A percentile compares a stretch with the other conserved stretches of the same genome.
These are phyloP conservation scores for Venturia canescens DNA, from an alignment of 1,140 invertebrate species.

Conservation along the genomic window DNA sequence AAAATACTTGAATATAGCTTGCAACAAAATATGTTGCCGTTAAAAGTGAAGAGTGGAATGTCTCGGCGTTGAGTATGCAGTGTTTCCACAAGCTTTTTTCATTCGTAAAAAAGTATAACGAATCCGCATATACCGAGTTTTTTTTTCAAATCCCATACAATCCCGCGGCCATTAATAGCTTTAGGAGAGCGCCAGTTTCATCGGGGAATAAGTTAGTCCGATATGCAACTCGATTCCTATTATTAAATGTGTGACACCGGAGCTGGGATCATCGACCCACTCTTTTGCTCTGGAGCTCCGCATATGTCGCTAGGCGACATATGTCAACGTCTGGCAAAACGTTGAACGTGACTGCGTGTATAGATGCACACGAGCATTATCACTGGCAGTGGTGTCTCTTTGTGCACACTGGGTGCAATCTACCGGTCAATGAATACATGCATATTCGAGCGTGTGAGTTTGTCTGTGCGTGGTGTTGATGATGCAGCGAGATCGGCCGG, in stretches of 20 bases:
- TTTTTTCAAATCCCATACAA: no score
- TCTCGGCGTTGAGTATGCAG: neutral
- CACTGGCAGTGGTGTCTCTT: conserved; percentile 10
- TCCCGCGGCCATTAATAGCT: no score
- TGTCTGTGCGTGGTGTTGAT: neutral
- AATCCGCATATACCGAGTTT: no score
- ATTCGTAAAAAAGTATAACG: no score
- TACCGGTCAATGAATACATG: neutral
- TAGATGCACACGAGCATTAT: conserved; percentile 2
- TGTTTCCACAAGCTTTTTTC: neutral
- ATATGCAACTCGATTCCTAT: conserved; percentile 25
- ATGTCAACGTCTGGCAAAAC: conserved; percentile 41
- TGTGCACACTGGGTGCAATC: neutral
- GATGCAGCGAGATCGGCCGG: conserved; percentile 8
- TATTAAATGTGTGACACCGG: conserved; percentile 12
- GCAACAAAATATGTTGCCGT: neutral
- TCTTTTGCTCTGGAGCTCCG: conserved; percentile 21
- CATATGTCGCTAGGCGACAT: conserved; percentile 41
- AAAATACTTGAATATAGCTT: conserved; percentile 7
- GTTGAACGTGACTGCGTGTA: neutral
- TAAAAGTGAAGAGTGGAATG: neutral
- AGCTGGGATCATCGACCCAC: conserved; percentile 23
- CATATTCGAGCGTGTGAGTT: no score
- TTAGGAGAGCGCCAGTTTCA: no score
- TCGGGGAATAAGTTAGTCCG: neutral